A percentile compares a stretch with the other conserved stretches of the same genome.
Conservation (phyloP, 1,140 invertebrate genomes). For the Bombus fervidus region DNA sequence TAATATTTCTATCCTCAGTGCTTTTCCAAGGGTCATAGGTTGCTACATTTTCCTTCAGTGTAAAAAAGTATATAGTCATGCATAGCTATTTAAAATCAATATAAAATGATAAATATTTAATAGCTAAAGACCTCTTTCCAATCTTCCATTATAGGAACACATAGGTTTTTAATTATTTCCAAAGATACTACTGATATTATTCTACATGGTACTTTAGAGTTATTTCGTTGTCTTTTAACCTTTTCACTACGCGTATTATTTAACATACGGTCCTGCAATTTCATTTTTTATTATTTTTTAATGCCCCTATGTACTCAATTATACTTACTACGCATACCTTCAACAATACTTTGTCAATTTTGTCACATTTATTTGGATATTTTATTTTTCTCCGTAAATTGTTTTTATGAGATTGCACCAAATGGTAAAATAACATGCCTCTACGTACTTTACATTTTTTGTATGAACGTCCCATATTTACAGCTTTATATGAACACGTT, state of each 20-base stretch:
- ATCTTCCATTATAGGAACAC: not conserved
- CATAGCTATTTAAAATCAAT: not conserved
- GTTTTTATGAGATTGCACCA: too few relatives aligned
- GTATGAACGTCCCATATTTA: too few relatives aligned
- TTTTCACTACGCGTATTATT: not conserved
- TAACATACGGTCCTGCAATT: not conserved
- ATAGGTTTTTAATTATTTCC: not conserved
- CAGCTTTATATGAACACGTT: too few relatives aligned
- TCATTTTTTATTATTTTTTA: not conserved
- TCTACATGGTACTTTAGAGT: not conserved
- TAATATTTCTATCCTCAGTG: not conserved
- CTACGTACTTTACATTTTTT: too few relatives aligned
- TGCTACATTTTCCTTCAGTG: not conserved
- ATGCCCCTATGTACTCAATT: not conserved
- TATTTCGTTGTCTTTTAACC: too few relatives aligned
- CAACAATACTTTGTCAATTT: not conserved
- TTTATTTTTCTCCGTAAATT: not conserved
- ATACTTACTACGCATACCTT: not conserved
- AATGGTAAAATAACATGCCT: too few relatives aligned
- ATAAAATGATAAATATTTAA: not conserved
- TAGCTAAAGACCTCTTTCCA: conserved; percentile 22
- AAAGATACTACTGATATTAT: not conserved
- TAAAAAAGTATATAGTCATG: not conserved
- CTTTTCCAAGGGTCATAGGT: conserved; percentile 8
- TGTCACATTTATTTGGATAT: not conserved